These are phyloP conservation scores for Poecilia gillii DNA, from an alignment of 2,797 vertebrate species.

Conservation along the genomic window DNA sequence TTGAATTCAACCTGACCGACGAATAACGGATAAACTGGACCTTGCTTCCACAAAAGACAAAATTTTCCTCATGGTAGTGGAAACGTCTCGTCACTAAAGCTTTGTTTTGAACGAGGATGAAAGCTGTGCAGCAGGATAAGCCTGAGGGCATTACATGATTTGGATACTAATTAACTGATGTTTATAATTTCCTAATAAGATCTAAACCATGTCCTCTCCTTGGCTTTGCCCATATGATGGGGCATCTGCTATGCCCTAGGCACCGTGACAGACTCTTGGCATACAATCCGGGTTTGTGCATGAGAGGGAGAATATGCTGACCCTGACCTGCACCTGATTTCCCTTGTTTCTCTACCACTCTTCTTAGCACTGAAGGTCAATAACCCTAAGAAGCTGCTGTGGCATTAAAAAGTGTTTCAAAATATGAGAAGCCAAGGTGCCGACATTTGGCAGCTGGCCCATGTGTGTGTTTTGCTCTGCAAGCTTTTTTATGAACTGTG, in stretches of 20 bases:
- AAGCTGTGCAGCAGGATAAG: conserved; percentile 45
- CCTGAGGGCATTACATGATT: conserved; percentile 53
- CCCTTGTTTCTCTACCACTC: conserved; percentile 6
- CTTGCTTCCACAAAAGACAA: conserved; percentile 22
- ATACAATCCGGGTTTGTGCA: conserved; percentile 34
- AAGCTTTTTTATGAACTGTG: conserved; percentile 60
- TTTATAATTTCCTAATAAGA: conserved; percentile 68
- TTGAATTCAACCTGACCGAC: too few relatives aligned
- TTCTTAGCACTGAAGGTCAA: conserved; percentile 16
- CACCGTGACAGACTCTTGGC: conserved; percentile 33
- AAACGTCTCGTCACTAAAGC: conserved; percentile 49
- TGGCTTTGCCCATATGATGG: conserved; percentile 62
- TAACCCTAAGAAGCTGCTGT: conserved; percentile 42
- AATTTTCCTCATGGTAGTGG: conserved; percentile 22
- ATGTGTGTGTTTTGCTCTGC: conserved; percentile 48
- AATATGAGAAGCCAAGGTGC: conserved; percentile 9
- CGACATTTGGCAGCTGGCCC: conserved; percentile 57
- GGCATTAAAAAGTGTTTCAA: conserved; percentile 31
- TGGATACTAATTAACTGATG: conserved; percentile 66
- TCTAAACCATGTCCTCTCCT: conserved; percentile 52
- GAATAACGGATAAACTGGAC: conserved; percentile 11
- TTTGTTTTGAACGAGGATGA: conserved; percentile 48
- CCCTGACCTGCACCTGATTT: conserved; percentile 40
- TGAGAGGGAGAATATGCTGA: conserved; percentile 19
- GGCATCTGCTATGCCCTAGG: conserved; percentile 66